phyloP scores from a whole-genome alignment of 1,140 invertebrate genomes.

The Platorchestia sp. region DNA sequence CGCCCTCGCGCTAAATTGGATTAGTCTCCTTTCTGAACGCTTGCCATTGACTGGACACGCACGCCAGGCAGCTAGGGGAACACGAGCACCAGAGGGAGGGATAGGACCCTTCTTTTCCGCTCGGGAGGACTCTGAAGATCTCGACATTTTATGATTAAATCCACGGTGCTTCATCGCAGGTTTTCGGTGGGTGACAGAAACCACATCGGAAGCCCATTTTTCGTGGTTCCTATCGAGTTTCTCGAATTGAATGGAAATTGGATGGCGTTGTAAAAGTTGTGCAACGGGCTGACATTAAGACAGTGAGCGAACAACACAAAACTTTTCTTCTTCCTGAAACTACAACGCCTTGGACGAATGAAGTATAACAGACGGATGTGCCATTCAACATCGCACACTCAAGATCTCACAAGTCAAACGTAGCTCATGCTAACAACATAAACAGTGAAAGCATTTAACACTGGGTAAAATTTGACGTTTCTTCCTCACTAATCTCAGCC shows the following conservation, averaged over 20 bases:
- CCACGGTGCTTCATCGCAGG: slow-evolving; percentile 26
- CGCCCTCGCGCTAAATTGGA: slow-evolving; percentile 53
- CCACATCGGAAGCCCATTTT: neutral
- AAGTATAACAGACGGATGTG: neutral
- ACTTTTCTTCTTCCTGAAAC: neutral
- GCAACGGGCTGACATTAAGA: neutral
- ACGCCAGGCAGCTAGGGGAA: neutral
- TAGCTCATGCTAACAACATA: too few relatives aligned
- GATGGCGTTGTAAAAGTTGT: neutral
- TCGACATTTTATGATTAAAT: slow-evolving; percentile 39
- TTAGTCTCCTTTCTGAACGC: slow-evolving; percentile 54
- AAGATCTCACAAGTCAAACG: neutral
- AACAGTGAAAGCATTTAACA: neutral
- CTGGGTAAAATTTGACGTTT: neutral
- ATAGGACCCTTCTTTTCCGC: neutral
- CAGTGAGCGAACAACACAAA: neutral
- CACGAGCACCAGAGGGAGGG: neutral
- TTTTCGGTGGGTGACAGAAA: neutral
- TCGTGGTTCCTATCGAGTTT: neutral
- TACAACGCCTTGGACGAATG: neutral
- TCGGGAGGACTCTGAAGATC: neutral
- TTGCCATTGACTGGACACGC: slow-evolving; percentile 51
- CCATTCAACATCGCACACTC: neutral
- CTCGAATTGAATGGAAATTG: neutral
- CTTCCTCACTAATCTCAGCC: neutral